These are phyloP conservation scores for Neelides sp. DNA, from an alignment of 1,140 invertebrate genomes.

Conservation along the genomic window DNA sequence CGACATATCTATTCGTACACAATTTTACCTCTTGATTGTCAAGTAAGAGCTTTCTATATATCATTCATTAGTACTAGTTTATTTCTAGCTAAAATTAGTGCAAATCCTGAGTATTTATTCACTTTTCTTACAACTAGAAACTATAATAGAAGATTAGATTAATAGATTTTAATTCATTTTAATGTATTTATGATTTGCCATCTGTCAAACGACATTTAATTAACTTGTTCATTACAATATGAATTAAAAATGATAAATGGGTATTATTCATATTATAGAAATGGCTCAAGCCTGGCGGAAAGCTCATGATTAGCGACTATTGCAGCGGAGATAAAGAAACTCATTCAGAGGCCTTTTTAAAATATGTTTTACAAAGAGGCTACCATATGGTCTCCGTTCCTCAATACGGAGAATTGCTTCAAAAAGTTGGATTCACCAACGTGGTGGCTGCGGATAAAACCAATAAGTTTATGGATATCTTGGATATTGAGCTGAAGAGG, in stretches of 20 bases:
- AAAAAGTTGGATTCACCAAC: constrained; percentile 40
- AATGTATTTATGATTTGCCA: too few species aligned
- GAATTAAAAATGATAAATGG: constrained; percentile 1
- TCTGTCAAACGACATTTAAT: too few species aligned
- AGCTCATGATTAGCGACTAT: constrained; percentile 48
- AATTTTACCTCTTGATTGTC: too few species aligned
- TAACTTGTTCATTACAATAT: neutral
- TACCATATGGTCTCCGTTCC: constrained; percentile 43
- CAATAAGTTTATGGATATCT: constrained; percentile 41
- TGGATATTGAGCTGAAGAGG: constrained; percentile 41
- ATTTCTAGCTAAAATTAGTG: too few species aligned
- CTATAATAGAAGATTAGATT: too few species aligned
- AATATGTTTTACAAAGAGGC: constrained; percentile 45
- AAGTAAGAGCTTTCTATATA: too few species aligned
- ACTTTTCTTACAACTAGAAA: too few species aligned
- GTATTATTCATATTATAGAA: constrained; percentile 32
- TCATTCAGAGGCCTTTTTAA: constrained; percentile 40
- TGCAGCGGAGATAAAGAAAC: constrained; percentile 42
- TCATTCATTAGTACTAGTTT: too few species aligned
- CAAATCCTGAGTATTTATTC: too few species aligned
- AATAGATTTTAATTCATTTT: too few species aligned
- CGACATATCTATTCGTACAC: too few species aligned
- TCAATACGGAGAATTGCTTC: constrained; percentile 41
- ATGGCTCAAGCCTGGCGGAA: constrained; percentile 47
- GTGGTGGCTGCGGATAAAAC: constrained; percentile 44